Evolutionary conservation across 2,797 vertebrate genomes (phyloP).

Genomic region (Agapornis canus): DNA sequence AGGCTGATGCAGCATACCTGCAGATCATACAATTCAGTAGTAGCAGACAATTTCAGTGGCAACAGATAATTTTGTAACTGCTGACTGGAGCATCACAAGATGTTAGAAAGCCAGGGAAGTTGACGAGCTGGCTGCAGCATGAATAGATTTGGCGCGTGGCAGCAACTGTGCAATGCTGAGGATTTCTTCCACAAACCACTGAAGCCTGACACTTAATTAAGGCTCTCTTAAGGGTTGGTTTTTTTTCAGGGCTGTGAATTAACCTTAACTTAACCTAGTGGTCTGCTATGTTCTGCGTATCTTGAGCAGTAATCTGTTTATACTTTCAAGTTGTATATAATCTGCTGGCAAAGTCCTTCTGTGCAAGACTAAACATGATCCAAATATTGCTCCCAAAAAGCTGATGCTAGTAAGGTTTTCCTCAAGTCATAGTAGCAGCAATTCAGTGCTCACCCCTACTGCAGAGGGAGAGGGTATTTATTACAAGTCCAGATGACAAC

Average conservation of each 20-base stretch:
- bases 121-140: background rate
- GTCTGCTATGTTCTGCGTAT: background rate
- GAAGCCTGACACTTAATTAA: background rate
- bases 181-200: background rate
- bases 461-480: background rate
- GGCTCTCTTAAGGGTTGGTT: background rate
- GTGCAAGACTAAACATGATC: background rate
- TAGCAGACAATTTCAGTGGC: background rate
- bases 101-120: background rate
- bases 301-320: background rate
- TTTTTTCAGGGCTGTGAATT: background rate
- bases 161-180: background rate
- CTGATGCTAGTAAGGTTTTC: background rate
- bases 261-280: background rate
- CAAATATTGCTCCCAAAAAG: background rate
- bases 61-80: background rate
- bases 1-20: background rate
- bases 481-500: background rate
- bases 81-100: background rate
- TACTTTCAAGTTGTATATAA: background rate
- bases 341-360: background rate
- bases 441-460: background rate
- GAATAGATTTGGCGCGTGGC: background rate
- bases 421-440: background rate
- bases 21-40: background rate